Evolutionary conservation across 2,113 vertebrate genomes (phyloP).

Genomic region (Notothenia coriiceps): DNA sequence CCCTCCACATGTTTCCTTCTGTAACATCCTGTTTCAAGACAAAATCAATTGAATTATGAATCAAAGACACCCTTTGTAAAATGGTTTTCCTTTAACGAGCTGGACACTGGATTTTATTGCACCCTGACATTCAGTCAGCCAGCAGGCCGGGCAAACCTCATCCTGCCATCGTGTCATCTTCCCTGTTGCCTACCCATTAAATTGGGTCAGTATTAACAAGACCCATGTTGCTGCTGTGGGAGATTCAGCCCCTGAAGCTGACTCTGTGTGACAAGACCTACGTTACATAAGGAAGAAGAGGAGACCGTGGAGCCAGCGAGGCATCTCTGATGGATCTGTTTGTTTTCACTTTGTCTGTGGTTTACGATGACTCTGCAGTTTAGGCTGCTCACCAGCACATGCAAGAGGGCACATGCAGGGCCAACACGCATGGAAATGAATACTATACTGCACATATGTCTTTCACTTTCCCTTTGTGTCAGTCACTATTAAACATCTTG

Average conservation of each 20-base stretch:
- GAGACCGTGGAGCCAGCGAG: slow-evolving; percentile 56
- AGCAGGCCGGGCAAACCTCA: slow-evolving; percentile 40
- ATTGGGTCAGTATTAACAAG: slow-evolving; percentile 79
- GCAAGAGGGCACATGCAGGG: slow-evolving; percentile 1
- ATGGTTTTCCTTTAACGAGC: background rate
- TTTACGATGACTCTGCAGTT: slow-evolving; percentile 45
- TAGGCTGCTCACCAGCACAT: slow-evolving; percentile 22
- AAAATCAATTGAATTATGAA: slow-evolving; percentile 10
- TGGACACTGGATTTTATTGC: background rate
- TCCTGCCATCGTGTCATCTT: slow-evolving; percentile 50
- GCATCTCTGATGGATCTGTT: slow-evolving; percentile 72
- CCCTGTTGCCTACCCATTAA: slow-evolving; percentile 67
- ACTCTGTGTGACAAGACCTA: slow-evolving; percentile 76
- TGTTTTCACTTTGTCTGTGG: slow-evolving; percentile 57
- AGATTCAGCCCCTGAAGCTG: slow-evolving; percentile 72
- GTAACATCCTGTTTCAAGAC: background rate
- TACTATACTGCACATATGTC: background rate
- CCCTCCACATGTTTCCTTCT: background rate
- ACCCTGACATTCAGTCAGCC: slow-evolving; percentile 38
- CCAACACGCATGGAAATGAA: background rate
- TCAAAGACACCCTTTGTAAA: background rate
- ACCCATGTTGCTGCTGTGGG: slow-evolving; percentile 65
- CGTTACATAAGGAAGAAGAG: slow-evolving; percentile 73
- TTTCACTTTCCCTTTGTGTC: too few species aligned
- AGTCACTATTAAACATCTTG: too few species aligned